Conservation (phyloP, 2,888 invertebrate genomes). For the Eucera pruinosa region DNA sequence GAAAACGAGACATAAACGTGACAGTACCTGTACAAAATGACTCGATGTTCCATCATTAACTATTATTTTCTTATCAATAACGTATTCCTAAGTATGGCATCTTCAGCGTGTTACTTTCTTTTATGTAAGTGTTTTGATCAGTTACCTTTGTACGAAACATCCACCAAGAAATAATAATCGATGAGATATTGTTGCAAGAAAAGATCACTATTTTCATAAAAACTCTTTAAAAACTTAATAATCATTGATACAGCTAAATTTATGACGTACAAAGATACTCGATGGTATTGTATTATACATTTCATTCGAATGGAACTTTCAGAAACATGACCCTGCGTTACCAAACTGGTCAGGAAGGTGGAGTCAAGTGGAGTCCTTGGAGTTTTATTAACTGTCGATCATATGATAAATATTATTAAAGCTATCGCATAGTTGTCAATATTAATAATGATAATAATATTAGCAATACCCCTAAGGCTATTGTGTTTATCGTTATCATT, state of each 20-base stretch:
- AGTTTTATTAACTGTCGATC: constrained; percentile 69
- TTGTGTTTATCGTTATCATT: constrained; percentile 73
- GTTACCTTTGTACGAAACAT: constrained; percentile 58
- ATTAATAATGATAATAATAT: constrained; percentile 76
- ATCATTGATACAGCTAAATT: constrained; percentile 3
- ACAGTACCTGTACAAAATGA: constrained; percentile 58
- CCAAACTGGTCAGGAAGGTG: constrained; percentile 60
- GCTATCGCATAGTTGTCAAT: constrained; percentile 80
- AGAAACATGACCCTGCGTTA: constrained; percentile 55
- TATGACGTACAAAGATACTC: constrained; percentile 51
- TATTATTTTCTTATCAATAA: constrained; percentile 61
- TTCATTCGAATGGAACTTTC: constrained; percentile 49
- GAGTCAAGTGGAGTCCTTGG: constrained; percentile 59
- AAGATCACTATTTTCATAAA: not conserved
- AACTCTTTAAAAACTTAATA: constrained; percentile 13
- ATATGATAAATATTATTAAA: constrained; percentile 79
- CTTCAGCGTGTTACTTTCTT: constrained; percentile 70
- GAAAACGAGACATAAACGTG: constrained; percentile 48
- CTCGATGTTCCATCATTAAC: constrained; percentile 39
- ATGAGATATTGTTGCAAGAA: not conserved
- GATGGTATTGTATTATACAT: constrained; percentile 32
- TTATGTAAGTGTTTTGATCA: constrained; percentile 41
- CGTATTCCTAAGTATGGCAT: constrained; percentile 76
- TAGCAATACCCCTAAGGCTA: constrained; percentile 77
- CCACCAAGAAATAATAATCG: constrained; percentile 9